Base-by-base conservation (phyloP, 1,140 invertebrate genomes). In the Eurosta solidaginis region DNA sequence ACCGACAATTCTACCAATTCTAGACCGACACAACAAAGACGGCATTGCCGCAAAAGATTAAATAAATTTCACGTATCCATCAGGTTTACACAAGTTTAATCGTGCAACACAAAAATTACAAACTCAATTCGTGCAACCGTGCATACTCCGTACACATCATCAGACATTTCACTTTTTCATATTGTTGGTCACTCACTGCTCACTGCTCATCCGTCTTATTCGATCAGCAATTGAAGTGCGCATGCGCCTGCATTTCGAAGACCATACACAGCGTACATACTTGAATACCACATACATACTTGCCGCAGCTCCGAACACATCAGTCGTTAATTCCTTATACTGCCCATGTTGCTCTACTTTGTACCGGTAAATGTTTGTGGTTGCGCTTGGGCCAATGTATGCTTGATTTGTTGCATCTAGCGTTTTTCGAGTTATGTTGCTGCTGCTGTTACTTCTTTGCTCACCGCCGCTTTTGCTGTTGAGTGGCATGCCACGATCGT, bases 141-240 rank as follows among this genome's bases (percentile, higher is more conserved):
- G 45, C 33, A 45, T n/a, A 76, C 12, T 22, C 33, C 2, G 7
- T 17, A 36, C 49, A 10, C 5, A 49, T 76, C 12, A 29, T 12
- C 25, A 49, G 20, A 20, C 7, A 25, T 20, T 9, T 54, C 47
- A 1, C 12, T 45, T 3, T 20, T 12, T 75, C 17, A 9, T 47
- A 42, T n/a, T 44, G 27, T 29, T 42, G 81, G 79, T 79, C 44
- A 47, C 79, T 47, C 85, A 85, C 82, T 85, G 84, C 84, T 47
- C 85, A 85, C 82, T 85, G 84, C 84, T 84, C 83, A 85, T 85
- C 83, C 85, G 83, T 85, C 84, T 85, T 85, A 84, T 85, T 85
- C 84, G 84, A 85, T 85, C 84, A 85, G 84, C 83, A 84, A 83
- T 83, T 84, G 82, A 84, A 22, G 59, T 33, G 59, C 33, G 59